Evolutionary conservation across 2,888 invertebrate genomes (phyloP).

Genomic region (Drosophila mimica): DNA sequence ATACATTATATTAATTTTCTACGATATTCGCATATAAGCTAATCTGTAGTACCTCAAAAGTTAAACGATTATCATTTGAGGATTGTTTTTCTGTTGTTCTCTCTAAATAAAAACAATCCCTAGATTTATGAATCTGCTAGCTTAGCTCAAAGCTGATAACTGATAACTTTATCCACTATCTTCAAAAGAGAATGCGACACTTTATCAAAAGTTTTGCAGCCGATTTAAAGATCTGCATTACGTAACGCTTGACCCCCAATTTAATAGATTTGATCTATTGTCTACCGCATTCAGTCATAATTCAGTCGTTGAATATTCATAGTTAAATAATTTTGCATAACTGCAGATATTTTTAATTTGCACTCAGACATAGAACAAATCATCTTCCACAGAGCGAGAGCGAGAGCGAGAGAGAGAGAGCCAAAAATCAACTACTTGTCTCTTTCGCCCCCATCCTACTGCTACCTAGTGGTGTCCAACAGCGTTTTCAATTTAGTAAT

Average conservation of each 20-base stretch:
- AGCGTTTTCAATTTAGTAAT: constrained; percentile 53
- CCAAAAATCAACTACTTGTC: neutral
- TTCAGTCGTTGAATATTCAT: constrained; percentile 37
- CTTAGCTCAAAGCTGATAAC: neutral
- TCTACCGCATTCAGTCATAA: neutral
- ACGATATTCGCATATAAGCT: neutral
- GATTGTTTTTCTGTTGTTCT: neutral
- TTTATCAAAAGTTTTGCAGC: neutral
- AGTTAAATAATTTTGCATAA: constrained; percentile 23
- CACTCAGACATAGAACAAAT: constrained; percentile 6
- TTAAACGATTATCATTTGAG: neutral
- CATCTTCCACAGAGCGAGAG: neutral
- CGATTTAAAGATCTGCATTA: neutral
- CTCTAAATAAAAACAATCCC: neutral
- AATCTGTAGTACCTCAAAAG: neutral
- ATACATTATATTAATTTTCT: neutral
- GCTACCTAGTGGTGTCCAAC: neutral
- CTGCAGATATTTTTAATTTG: constrained; percentile 48
- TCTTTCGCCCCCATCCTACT: neutral
- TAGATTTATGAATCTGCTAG: neutral
- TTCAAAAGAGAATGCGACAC: neutral
- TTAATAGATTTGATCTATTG: neutral
- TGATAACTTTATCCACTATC: neutral
- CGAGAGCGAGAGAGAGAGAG: neutral
- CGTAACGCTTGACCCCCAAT: constrained; percentile 38